Evolutionary conservation across 2,113 vertebrate species (phyloP).

Genomic region (sheep (Ovis aries)): ARS-UI_Ramb_v3.0 NC_056055.1:133843501-133844000

Average conservation of each 20-base stretch:
- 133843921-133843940: not conserved
- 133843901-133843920: not conserved
- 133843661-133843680: slow-evolving; percentile 35
- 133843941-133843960: not conserved
- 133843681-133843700: slow-evolving; percentile 7
- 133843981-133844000: slow-evolving; percentile 35
- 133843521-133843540: slow-evolving; percentile 16
- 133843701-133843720: not conserved
- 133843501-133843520: not conserved
- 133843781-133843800: not conserved
- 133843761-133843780: not conserved
- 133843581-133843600: slow-evolving; percentile 8
- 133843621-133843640: slow-evolving; percentile 20
- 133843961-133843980: slow-evolving; percentile 1
- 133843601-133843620: slow-evolving; percentile 12
- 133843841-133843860: not conserved
- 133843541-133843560: not conserved
- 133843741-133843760: not conserved
- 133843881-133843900: slow-evolving; percentile 34
- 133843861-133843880: not conserved
- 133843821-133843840: not conserved
- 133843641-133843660: not conserved
- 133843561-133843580: slow-evolving; percentile 29
- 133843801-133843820: slow-evolving; percentile 7
- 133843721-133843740: slow-evolving; percentile 9